Percentiles rank a stretch among this genome's conserved stretches.
These are phyloP conservation scores for Cossypha caffra DNA, from an alignment of 2,797 vertebrate species.

Conservation along the genomic window DNA sequence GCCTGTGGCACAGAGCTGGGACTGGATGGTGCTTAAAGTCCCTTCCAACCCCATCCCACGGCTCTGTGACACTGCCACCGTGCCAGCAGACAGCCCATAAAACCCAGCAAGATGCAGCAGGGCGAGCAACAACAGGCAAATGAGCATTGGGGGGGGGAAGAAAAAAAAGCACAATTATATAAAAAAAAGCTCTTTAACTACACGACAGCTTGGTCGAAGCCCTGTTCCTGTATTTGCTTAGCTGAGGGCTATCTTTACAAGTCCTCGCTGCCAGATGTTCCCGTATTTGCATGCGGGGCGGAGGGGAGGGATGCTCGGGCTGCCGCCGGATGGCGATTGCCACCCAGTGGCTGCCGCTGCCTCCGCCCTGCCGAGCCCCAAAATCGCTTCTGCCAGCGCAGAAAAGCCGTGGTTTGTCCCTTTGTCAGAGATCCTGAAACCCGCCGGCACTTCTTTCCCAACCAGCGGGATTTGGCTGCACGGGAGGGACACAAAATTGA, in stretches of 20 bases:
- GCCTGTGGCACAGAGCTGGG: background rate
- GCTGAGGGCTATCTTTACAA: slow-evolving; percentile 38
- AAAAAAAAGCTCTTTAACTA: background rate
- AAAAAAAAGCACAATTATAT: background rate
- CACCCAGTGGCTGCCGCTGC: slow-evolving; percentile 26
- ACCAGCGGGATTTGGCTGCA: accelerated
- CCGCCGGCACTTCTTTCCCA: accelerated
- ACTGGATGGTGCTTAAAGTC: background rate
- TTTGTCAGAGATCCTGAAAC: accelerated
- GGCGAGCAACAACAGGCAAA: background rate
- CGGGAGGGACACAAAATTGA: accelerated
- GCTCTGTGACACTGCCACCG: background rate
- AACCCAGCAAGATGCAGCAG: background rate
- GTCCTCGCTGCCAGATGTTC: slow-evolving; percentile 13
- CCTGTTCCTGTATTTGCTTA: slow-evolving; percentile 44
- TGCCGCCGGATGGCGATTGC: slow-evolving; percentile 7
- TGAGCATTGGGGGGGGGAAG: accelerated
- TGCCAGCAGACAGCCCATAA: background rate
- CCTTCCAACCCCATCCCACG: background rate
- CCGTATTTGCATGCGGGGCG: slow-evolving; percentile 28
- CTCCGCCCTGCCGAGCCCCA: accelerated
- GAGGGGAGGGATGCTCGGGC: background rate
- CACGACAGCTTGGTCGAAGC: background rate
- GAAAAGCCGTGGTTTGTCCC: background rate
- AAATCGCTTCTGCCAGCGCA: accelerated